These are phyloP conservation scores for Drosophila lacteicornis DNA, from an alignment of 1,140 invertebrate species.

Conservation along the genomic window DNA sequence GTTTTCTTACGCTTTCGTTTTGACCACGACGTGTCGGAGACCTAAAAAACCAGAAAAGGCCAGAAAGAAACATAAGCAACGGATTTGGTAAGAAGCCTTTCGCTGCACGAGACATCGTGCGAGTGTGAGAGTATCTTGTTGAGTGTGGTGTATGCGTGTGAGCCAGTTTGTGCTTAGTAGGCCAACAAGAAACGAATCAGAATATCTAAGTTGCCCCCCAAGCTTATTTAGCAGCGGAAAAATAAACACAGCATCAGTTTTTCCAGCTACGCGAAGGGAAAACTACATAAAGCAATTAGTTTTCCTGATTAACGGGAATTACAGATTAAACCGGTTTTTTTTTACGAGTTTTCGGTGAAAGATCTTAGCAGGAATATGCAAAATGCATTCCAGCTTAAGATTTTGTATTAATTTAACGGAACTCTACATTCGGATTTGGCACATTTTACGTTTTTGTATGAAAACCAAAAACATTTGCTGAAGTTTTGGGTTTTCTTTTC, in stretches of 20 bases:
- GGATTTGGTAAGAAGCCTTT: constrained; percentile 48
- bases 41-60: constrained; percentile 68
- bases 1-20: constrained; percentile 63
- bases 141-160: constrained; percentile 22
- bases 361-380: neutral
- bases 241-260: constrained; percentile 19
- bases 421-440: neutral
- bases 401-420: neutral
- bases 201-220: constrained; percentile 37
- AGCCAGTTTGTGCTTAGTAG: constrained; percentile 72
- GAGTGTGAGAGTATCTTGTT: constrained; percentile 14
- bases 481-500: neutral
- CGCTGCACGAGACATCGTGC: constrained; percentile 12
- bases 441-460: no score
- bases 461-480: neutral
- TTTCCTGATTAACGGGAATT: constrained; percentile 12
- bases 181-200: constrained; percentile 59
- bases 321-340: constrained; percentile 7
- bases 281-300: constrained; percentile 2
- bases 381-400: neutral
- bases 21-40: constrained; percentile 49
- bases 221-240: constrained; percentile 25
- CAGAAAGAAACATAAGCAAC: constrained; percentile 53
- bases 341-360: neutral
- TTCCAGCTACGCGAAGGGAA: constrained; percentile 10